Percentiles rank a stretch among this genome's conserved stretches.
phyloP scores from a whole-genome alignment of 2,113 vertebrate genomes.

The Perca schrenkii region DNA sequence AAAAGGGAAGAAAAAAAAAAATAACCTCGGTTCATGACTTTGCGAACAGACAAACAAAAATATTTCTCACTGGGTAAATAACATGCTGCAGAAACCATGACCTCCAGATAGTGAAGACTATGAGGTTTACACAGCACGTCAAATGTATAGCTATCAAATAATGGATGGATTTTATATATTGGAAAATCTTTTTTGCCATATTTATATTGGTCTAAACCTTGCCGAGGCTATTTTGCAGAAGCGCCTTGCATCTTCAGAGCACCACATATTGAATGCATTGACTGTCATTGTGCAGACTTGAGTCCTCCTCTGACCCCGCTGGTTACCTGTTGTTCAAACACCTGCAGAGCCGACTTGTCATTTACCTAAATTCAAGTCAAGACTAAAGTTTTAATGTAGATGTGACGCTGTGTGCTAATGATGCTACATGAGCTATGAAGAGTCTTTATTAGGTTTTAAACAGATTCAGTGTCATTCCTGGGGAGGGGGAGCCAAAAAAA shows the following conservation, averaged over 20 bases:
- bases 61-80: not conserved
- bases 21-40: not conserved
- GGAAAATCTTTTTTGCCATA: not conserved
- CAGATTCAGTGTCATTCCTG: conserved; percentile 38
- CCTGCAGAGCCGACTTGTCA: conserved; percentile 30
- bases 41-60: not conserved
- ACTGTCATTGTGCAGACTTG: not conserved
- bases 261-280: not conserved
- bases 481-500: conserved; percentile 45
- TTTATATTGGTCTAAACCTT: too few relatives aligned
- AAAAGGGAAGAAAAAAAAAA: not conserved
- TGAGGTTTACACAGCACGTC: not conserved
- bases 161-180: not conserved
- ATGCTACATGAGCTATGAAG: conserved; percentile 18
- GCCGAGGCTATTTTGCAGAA: too few relatives aligned
- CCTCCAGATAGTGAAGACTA: not conserved
- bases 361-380: conserved; percentile 25
- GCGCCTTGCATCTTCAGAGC: not conserved
- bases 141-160: not conserved
- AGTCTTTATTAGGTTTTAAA: conserved; percentile 58
- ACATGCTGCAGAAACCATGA: not conserved
- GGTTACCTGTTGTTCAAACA: not conserved
- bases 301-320: not conserved
- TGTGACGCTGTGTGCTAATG: conserved; percentile 13
- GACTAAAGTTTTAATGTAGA: conserved; percentile 6